Evolutionary conservation across 2,797 vertebrate genomes (phyloP), one percentile per base, ranked within the genome.

Genomic region (Decapterus maruadsi): DNA sequence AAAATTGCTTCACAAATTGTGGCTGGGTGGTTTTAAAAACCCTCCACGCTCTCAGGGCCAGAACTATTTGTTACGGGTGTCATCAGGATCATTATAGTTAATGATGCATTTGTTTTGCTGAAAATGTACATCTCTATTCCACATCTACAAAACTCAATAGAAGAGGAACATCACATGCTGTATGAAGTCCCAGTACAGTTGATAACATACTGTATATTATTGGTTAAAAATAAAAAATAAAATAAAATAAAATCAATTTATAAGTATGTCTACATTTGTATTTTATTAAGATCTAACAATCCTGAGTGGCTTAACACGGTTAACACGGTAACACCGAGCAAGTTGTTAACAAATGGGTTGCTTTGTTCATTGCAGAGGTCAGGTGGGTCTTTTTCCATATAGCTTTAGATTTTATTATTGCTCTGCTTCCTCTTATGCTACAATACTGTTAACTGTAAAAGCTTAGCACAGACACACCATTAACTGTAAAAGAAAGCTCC

Each of bases 401-500:
- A 51, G 40, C 54, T 59, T 54, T 40, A 26, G 22, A 59, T 64
- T 60, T 61, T 58, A 19, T 56, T 72, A 31, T 50, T 56, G 26
- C 66, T 73, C 40, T 55, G 56, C 42, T 29, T 78, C 51, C 10
- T 56, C 45, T 77, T 45, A 60, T 59, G 65, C 60, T 59, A 26
- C 26, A 26, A 56, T 66, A 8, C 34, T 72, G 60, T 57, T 63
- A 73, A 56, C 5, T 48, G 64, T 40, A 60, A 63, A 76, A 63
- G 51, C 46, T 36, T 29, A 81, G 59, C 50, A 31, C 31, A 68
- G 68, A 67, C 72, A 40, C 64, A 59, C 77, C 72, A 74, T 74
- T 78, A 78, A 78, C 50, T 1, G 14, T 60, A 68, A 79, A 26
- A 72, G 45, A 59, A 72, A 75, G 72, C 66, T 51, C 20, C 38